phyloP scores from a whole-genome alignment of 1,140 invertebrate genomes.

The Chymomyza costata region DNA sequence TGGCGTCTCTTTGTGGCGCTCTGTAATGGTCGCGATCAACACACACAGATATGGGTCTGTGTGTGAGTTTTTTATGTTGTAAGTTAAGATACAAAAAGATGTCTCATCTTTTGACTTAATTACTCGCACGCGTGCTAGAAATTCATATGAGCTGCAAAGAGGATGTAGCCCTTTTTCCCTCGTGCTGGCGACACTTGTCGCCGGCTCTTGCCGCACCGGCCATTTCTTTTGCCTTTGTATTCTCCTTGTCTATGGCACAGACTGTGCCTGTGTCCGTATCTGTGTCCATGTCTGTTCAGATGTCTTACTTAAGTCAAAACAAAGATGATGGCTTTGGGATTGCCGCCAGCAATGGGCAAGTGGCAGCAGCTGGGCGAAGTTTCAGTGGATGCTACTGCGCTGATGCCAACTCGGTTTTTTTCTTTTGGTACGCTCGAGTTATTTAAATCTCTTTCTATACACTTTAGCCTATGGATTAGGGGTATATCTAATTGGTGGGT shows the following conservation, averaged over 20 bases:
- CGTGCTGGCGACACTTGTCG: conserved; percentile 5
- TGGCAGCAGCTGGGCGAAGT: conserved; percentile 27
- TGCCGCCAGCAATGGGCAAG: too few species aligned
- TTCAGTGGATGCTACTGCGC: too few species aligned
- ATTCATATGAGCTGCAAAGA: conserved; percentile 46
- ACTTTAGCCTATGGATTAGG: too few species aligned
- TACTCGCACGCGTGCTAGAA: conserved; percentile 70
- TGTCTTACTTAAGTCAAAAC: conserved; percentile 26
- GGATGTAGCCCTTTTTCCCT: neutral
- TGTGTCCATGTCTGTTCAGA: conserved; percentile 11
- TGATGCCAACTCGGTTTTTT: neutral
- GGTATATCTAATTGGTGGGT: too few species aligned
- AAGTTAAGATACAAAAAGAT: conserved; percentile 45
- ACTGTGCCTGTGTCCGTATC: neutral
- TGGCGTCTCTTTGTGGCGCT: too few species aligned
- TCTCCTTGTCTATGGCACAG: conserved; percentile 4
- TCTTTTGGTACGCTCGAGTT: conserved; percentile 17
- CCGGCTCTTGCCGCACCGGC: neutral
- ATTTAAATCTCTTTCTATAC: conserved; percentile 33
- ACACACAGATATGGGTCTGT: conserved; percentile 3
- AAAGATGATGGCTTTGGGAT: neutral
- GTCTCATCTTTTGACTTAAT: conserved; percentile 66
- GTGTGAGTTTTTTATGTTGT: conserved; percentile 23
- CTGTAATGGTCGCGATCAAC: too few species aligned
- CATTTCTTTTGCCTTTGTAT: neutral